Percentiles rank a stretch among this genome's conserved stretches.
Conservation (phyloP, 1,140 invertebrate genomes). For the Caenorhabditis elegans region DNA sequence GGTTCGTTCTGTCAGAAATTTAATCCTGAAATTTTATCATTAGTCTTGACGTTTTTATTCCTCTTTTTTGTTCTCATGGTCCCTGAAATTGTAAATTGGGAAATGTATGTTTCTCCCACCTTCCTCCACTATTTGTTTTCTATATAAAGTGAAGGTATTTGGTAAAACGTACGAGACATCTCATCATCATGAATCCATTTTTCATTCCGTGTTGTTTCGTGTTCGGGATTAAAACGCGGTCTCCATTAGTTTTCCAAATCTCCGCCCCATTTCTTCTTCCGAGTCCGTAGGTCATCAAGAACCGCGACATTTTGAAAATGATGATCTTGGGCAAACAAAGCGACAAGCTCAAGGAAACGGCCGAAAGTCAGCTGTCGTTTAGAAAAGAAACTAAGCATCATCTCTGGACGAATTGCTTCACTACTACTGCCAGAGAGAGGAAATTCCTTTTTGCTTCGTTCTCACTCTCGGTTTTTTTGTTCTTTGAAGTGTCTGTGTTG, state of each 20-base stretch:
- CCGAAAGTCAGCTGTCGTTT: constrained; percentile 1
- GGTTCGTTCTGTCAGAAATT: neutral
- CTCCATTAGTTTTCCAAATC: neutral
- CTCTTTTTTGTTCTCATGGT: neutral
- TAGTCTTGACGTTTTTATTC: neutral
- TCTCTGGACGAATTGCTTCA: neutral
- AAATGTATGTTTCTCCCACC: neutral
- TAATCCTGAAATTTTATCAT: neutral
- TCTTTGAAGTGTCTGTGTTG: neutral
- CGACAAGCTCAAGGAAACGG: neutral
- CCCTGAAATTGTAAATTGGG: neutral
- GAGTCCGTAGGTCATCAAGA: constrained; percentile 12
- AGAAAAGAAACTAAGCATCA: neutral
- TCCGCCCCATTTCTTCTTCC: neutral
- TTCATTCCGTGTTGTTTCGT: neutral
- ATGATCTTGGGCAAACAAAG: constrained; percentile 22
- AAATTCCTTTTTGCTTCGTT: constrained; percentile 4
- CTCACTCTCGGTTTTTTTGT: neutral
- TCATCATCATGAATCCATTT: neutral
- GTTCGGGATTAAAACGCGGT: neutral
- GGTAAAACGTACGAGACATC: neutral
- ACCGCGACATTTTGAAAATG: neutral
- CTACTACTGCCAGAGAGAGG: neutral
- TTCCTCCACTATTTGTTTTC: too few species aligned
- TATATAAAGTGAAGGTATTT: neutral